Conservation (phyloP, 2,797 vertebrate species). For the Delichon dasypus region DNA sequence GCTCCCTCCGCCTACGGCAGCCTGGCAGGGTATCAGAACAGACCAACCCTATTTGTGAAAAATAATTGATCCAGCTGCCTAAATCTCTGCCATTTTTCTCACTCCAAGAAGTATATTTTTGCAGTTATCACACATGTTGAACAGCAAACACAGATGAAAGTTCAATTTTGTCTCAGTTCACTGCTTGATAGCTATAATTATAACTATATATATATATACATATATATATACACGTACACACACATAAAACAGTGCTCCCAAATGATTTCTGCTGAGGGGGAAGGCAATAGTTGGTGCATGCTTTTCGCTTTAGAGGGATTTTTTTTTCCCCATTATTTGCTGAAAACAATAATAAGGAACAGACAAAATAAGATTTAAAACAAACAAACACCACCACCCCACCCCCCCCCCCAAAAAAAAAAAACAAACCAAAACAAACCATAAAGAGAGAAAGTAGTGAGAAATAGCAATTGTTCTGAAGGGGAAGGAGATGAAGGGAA, state of each 20-base stretch:
- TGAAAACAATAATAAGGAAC: not conserved
- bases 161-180: not conserved
- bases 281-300: not conserved
- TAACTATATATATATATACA: not conserved
- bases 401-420: too few species aligned
- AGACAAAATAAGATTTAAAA: not conserved
- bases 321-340: not conserved
- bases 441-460: not conserved
- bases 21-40: not conserved
- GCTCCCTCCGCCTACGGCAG: not conserved
- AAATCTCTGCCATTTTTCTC: conserved; percentile 5
- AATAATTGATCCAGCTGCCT: not conserved
- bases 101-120: not conserved
- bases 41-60: not conserved
- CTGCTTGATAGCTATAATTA: not conserved
- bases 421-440: too few species aligned
- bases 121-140: not conserved
- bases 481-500: not conserved
- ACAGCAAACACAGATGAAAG: conserved; percentile 15
- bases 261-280: not conserved
- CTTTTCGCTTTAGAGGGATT: not conserved
- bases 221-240: too few species aligned
- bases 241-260: not conserved
- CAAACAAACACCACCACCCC: too few species aligned
- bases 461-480: not conserved